Conservation (phyloP, 2,113 vertebrate genomes). For the Melanostigma gelatinosum region DNA sequence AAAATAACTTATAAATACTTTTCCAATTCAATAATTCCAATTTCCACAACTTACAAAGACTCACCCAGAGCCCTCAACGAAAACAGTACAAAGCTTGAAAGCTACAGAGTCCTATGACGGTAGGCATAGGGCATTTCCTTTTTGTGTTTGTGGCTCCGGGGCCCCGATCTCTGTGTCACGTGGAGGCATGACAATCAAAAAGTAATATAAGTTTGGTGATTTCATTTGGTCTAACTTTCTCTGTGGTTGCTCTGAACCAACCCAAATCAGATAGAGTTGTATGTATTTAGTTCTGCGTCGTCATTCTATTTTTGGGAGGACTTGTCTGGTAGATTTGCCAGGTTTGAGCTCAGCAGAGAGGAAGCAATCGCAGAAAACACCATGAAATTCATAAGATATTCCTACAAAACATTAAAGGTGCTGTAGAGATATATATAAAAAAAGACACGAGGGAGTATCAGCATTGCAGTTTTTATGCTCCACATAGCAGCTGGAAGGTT, state of each 20-base stretch:
- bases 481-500: conserved; percentile 7
- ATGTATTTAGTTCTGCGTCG: not conserved
- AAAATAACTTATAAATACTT: no score
- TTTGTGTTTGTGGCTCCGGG: not conserved
- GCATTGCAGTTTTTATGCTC: not conserved
- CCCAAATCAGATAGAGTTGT: not conserved
- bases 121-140: no score
- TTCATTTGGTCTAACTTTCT: not conserved
- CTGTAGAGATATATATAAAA: not conserved
- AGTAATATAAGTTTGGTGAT: not conserved
- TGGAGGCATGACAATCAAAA: not conserved
- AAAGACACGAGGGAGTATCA: no score
- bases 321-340: not conserved
- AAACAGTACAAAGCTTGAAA: no score
- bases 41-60: no score
- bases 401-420: not conserved
- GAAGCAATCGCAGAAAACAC: not conserved
- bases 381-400: not conserved
- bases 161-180: not conserved
- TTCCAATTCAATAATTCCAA: no score
- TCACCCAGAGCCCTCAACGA: no score
- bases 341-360: not conserved
- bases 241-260: not conserved
- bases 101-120: no score
- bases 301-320: not conserved